phyloP scores from a whole-genome alignment of 2,888 invertebrate genomes.

The Athrips mouffetella region DNA sequence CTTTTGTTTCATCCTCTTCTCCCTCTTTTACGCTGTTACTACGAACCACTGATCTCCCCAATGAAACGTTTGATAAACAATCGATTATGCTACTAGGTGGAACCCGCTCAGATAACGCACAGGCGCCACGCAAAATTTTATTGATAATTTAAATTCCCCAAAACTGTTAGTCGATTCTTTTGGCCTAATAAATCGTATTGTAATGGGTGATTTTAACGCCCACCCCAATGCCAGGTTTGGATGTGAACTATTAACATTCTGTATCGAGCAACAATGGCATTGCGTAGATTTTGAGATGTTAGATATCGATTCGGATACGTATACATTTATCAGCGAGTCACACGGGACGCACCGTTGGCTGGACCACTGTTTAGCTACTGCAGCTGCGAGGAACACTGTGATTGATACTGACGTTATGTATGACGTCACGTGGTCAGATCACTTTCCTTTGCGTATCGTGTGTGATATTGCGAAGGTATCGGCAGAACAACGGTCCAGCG shows the following conservation, averaged over 20 bases:
- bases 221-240: neutral
- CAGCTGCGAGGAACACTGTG: too few species aligned
- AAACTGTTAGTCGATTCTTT: too few species aligned
- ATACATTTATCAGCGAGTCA: neutral
- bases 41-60: too few species aligned
- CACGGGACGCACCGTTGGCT: neutral
- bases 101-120: too few species aligned
- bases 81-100: too few species aligned
- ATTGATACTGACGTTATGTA: neutral
- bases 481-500: neutral
- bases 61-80: too few species aligned
- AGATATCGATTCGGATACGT: neutral
- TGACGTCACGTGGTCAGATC: neutral
- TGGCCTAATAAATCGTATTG: too few species aligned
- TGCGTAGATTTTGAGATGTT: neutral
- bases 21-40: too few species aligned
- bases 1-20: too few species aligned
- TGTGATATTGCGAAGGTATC: neutral
- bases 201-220: neutral
- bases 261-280: neutral
- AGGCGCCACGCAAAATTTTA: too few species aligned
- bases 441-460: neutral
- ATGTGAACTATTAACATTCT: neutral
- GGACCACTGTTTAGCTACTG: neutral
- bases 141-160: too few species aligned